These are phyloP conservation scores for Calidris pugnax DNA, from an alignment of 2,113 vertebrate genomes.

Conservation along the genomic window DNA sequence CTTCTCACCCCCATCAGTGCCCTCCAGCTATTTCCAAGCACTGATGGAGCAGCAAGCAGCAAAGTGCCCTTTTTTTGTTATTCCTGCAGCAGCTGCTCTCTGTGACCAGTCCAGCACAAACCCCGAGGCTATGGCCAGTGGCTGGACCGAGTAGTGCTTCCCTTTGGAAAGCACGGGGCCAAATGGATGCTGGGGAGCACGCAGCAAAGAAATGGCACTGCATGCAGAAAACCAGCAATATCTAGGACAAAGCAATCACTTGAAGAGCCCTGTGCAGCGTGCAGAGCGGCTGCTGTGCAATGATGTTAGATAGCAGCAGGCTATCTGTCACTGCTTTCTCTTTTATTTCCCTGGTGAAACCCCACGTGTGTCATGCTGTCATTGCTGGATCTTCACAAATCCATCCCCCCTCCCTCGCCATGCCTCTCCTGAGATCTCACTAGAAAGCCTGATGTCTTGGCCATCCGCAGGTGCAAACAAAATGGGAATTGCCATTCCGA, in stretches of 20 bases:
- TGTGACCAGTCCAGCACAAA: not conserved
- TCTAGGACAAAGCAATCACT: not conserved
- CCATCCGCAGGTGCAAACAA: not conserved
- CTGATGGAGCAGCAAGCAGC: not conserved
- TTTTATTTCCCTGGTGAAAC: not conserved
- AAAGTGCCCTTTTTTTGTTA: not conserved
- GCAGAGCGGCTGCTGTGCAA: not conserved
- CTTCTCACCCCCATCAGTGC: not conserved
- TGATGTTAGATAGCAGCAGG: not conserved
- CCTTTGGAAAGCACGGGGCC: not conserved
- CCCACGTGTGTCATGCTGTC: rapidly evolving
- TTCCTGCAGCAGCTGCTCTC: not conserved
- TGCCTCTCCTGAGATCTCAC: not conserved
- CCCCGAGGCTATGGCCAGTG: rapidly evolving
- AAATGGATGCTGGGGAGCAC: rapidly evolving
- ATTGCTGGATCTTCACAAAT: not conserved
- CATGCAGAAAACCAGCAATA: not conserved
- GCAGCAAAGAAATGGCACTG: not conserved
- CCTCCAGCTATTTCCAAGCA: not conserved
- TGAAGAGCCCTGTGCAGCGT: not conserved
- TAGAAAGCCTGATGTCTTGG: not conserved
- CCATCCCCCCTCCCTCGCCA: not conserved
- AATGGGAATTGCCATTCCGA: not conserved
- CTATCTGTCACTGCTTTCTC: not conserved
- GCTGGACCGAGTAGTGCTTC: rapidly evolving